A percentile compares a stretch with the other conserved stretches of the same genome.
Conservation (phyloP, 2,888 invertebrate genomes). For the Leistus spinibarbis region DNA sequence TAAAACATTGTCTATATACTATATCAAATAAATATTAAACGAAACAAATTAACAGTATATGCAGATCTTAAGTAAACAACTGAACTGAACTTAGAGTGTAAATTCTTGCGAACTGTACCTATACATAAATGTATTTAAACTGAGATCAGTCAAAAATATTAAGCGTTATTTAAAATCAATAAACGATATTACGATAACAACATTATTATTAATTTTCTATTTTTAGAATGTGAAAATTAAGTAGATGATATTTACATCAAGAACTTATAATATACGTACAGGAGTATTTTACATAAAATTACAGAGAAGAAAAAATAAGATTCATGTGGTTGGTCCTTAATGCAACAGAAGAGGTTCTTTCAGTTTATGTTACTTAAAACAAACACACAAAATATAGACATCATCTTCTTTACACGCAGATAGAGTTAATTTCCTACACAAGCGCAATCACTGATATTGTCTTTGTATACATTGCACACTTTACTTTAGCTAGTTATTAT, state of each 20-base stretch:
- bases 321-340: constrained; percentile 25
- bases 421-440: background rate
- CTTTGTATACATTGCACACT: background rate
- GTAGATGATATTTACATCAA: constrained; percentile 31
- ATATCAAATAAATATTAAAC: constrained; percentile 37
- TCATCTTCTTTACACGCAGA: background rate
- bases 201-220: constrained; percentile 20
- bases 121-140: constrained; percentile 25
- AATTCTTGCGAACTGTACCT: constrained; percentile 1
- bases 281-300: constrained; percentile 38
- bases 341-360: constrained; percentile 11
- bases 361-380: constrained; percentile 12
- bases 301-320: constrained; percentile 26
- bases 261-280: constrained; percentile 33
- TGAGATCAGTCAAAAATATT: constrained; percentile 36
- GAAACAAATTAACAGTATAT: constrained; percentile 16
- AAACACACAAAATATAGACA: constrained; percentile 27
- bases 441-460: background rate
- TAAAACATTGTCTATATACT: constrained; percentile 39
- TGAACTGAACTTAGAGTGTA: constrained; percentile 14
- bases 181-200: constrained; percentile 21
- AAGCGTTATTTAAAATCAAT: constrained; percentile 20
- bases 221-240: constrained; percentile 27
- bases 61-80: constrained; percentile 33
- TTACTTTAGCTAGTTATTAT: background rate